Evolutionary conservation across 2,888 invertebrate species (phyloP), one percentile per base, ranked within the genome.

Genomic region (Aporophyla lueneburgensis): DNA sequence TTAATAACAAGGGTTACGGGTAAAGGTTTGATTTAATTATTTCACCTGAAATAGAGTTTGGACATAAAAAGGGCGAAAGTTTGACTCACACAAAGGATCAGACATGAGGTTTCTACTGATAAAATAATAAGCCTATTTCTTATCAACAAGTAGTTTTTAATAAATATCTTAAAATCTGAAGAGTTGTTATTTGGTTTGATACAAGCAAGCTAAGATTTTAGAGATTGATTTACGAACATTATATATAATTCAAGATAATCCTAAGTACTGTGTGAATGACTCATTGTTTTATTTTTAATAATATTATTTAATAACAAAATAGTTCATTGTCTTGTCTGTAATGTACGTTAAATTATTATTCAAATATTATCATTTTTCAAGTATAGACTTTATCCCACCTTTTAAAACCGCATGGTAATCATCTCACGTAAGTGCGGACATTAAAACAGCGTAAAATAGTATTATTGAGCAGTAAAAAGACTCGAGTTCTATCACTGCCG

Each of bases 381-480:
- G 9, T 40, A 27, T 16, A 33, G 2, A 33, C 4, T 24, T 24
- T 24, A 49, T 62, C 61, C 40, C 5, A 1, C 1, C 0, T 46
- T 24, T 27, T 0, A 24, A 43, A 51, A 49, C 10, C 12, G 0
- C 49, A 66, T 83, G 71, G 87, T 43, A 62, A 81, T 75, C 61
- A 1, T 49, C 70, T 51, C 3, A 14, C 49, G 72, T 81, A 80
- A 84, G 78, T 82, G 68, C 69, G 19, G 58, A 69, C 82, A 70
- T 86, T 82, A 87, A 86, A 85, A 78, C 56, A 62, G 56, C 79
- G 72, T 86, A 71, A 87, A 88, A 84, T 87, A 33, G 33, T 79
- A 79, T 84, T 82, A 84, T 74, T 73, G 69, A 54, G 73, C 65
- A 27, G 63, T 86, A 83, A 86, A 83, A 75, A 71, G 67, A 66